phyloP scores from a whole-genome alignment of 2,113 vertebrate genomes.

The Psilopogon haemacephalus region DNA sequence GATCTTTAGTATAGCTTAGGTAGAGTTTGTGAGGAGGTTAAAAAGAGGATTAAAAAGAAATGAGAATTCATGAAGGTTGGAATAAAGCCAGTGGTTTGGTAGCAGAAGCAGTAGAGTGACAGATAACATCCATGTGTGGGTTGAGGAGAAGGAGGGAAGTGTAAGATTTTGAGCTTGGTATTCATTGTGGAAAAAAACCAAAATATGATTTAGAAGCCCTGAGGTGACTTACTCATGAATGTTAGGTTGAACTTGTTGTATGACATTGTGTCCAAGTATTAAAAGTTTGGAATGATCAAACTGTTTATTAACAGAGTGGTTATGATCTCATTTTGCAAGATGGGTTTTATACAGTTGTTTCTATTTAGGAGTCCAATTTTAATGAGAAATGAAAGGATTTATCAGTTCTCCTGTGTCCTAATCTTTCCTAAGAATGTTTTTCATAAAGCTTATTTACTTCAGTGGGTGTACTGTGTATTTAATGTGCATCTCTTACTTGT shows the following conservation, averaged over 20 bases:
- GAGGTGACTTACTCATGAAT: neutral
- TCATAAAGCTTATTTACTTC: neutral
- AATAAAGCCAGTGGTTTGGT: neutral
- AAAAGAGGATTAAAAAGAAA: neutral
- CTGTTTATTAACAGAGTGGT: neutral
- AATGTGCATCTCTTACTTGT: fast-evolving
- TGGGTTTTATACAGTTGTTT: neutral
- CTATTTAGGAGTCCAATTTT: neutral
- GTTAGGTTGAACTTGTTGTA: neutral
- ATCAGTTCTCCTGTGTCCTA: neutral
- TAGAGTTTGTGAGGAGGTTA: neutral
- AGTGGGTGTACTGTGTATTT: neutral
- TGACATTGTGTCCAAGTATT: neutral
- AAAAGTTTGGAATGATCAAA: neutral
- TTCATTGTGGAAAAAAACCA: neutral
- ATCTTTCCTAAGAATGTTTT: neutral
- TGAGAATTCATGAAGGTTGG: neutral
- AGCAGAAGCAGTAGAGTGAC: neutral
- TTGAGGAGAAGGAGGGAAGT: neutral
- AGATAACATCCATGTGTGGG: neutral
- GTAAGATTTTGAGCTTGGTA: neutral
- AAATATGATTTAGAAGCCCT: neutral
- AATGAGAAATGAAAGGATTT: neutral
- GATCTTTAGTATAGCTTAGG: neutral
- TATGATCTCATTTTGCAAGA: neutral